Percentiles rank a stretch among this genome's conserved stretches.
phyloP scores from a whole-genome alignment of 2,888 invertebrate species.

The Salticus scenicus region DNA sequence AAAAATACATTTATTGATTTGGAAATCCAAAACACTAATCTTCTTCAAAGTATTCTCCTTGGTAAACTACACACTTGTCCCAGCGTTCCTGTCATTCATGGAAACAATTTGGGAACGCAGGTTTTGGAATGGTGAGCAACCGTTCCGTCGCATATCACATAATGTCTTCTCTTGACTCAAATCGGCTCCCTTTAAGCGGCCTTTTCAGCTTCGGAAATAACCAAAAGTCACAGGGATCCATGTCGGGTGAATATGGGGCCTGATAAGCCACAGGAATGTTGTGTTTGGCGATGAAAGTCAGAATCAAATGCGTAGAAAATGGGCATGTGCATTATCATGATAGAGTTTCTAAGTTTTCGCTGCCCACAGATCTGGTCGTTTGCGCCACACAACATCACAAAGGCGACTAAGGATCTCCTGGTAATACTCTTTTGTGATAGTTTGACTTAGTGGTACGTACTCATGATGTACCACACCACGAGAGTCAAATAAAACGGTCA shows the following conservation, averaged over 20 bases:
- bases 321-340: constrained; percentile 43
- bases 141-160: too few relatives aligned
- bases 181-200: constrained; percentile 45
- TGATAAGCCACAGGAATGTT: not conserved
- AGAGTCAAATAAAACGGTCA: not conserved
- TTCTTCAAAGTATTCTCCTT: too few relatives aligned
- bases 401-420: constrained; percentile 54
- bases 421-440: constrained; percentile 52
- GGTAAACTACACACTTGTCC: too few relatives aligned
- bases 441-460: constrained; percentile 26
- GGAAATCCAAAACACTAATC: too few relatives aligned
- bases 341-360: constrained; percentile 47
- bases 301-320: not conserved
- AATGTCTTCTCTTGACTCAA: constrained; percentile 19
- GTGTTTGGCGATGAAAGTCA: not conserved
- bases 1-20: too few relatives aligned
- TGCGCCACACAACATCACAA: constrained; percentile 53
- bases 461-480: not conserved
- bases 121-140: too few relatives aligned
- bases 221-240: constrained; percentile 60
- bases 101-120: too few relatives aligned
- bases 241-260: constrained; percentile 22
- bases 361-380: constrained; percentile 51
- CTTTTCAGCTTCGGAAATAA: constrained; percentile 59
- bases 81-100: too few relatives aligned